Evolutionary conservation across 2,888 invertebrate genomes (phyloP), one percentile per base, ranked within the genome.

Genomic region (Stenichneumon culpator): DNA sequence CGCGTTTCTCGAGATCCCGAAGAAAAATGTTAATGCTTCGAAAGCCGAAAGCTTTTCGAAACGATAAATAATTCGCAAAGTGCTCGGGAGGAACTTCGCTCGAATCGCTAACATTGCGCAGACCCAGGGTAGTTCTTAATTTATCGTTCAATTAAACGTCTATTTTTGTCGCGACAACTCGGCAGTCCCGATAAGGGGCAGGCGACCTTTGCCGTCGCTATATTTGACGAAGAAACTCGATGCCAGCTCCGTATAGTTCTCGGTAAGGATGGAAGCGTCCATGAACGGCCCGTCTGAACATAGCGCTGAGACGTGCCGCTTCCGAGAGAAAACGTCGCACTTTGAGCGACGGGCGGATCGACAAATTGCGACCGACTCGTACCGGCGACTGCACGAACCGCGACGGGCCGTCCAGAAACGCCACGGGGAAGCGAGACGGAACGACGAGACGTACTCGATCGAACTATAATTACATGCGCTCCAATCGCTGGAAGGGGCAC

Each of bases 401-500:
- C 16, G 32, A 63, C 28, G 60, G 7, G 28, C 14, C 60, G 2
- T n/a, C 22, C 16, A 32, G 25, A 19, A 39, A 52, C 16, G 28
- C 52, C 36, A 77, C 36, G 22, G 70, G 36, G 44, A 60, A 50
- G 50, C 28, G 50, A 44, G 79, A 63, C 7, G 25, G 9, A 72
- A 39, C 50, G 79, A 39, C 32, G 54, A 79, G 86, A 90, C 87
- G 87, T 88, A 87, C 86, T 89, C 86, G 87, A 86, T 89, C 89
- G 81, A 89, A 88, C 79, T 85, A 87, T 90, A 90, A 90, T 90
- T 89, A 90, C 72, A 73, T 87, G 86, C 70, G 77, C 81, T 60
- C 73, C 67, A 36, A 14, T 65, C 19, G 65, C 19, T 65, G 19
- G 36, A 75, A 50, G 75, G 65, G 50, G 50, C 67, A 77, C 77